Conservation (phyloP, 2,888 invertebrate species). For the Epirrhoe tristata region DNA sequence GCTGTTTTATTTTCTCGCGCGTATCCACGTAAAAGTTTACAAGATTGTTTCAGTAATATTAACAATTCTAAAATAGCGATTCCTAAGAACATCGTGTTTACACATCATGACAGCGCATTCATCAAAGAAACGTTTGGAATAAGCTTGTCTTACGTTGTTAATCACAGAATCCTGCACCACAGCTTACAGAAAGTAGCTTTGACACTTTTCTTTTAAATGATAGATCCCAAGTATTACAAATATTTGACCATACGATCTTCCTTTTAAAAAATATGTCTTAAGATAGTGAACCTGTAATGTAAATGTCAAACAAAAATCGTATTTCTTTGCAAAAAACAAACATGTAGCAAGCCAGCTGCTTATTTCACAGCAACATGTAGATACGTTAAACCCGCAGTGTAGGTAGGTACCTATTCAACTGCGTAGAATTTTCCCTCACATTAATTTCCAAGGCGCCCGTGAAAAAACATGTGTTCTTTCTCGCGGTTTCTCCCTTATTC, state of each 20-base stretch:
- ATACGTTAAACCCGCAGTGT: neutral
- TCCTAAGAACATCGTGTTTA: conserved; percentile 28
- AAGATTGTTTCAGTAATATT: conserved; percentile 19
- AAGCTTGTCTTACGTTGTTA: conserved; percentile 27
- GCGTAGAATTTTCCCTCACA: conserved; percentile 13
- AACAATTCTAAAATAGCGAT: conserved; percentile 24
- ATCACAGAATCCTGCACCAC: conserved; percentile 26
- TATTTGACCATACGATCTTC: too few species aligned
- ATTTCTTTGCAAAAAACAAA: neutral
- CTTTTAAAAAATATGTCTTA: too few species aligned
- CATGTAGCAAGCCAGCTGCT: conserved; percentile 13
- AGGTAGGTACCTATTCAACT: conserved; percentile 12
- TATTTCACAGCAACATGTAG: neutral
- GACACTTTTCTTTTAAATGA: conserved; percentile 1
- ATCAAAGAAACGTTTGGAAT: conserved; percentile 28
- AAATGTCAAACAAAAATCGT: too few species aligned
- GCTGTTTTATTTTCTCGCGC: conserved; percentile 2
- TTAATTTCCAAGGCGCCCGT: conserved; percentile 16
- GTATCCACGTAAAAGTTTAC: conserved; percentile 8
- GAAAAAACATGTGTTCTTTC: conserved; percentile 17
- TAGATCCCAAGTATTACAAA: too few species aligned
- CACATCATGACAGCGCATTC: conserved; percentile 30
- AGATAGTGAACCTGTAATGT: too few species aligned
- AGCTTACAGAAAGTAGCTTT: conserved; percentile 15
- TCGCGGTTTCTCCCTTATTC: conserved; percentile 13